These are phyloP conservation scores for Eristalis intricaria DNA, from an alignment of 2,888 invertebrate species.

Conservation along the genomic window DNA sequence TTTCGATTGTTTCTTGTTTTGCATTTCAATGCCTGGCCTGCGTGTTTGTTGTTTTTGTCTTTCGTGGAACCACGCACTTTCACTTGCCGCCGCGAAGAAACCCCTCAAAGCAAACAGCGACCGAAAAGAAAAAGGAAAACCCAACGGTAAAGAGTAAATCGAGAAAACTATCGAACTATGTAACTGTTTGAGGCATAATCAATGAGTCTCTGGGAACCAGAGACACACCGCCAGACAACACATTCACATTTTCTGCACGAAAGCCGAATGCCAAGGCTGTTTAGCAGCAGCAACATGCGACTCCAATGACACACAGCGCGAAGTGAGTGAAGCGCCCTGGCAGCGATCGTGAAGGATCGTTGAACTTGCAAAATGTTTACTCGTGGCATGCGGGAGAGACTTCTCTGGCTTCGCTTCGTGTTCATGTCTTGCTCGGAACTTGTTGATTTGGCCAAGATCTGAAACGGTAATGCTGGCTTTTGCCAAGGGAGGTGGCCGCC, in stretches of 20 bases:
- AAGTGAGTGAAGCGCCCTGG: conserved; percentile 29
- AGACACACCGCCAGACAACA: neutral
- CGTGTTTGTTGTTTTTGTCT: too few species aligned
- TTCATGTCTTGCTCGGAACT: neutral
- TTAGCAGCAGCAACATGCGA: conserved; percentile 20
- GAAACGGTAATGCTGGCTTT: too few species aligned
- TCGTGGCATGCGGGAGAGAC: conserved; percentile 56
- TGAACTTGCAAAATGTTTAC: conserved; percentile 70
- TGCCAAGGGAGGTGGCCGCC: too few species aligned
- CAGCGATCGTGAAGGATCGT: conserved; percentile 41
- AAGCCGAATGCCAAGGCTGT: conserved; percentile 67
- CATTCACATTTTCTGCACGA: conserved; percentile 54
- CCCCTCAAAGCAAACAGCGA: neutral
- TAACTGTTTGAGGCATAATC: conserved; percentile 67
- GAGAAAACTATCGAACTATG: conserved; percentile 45
- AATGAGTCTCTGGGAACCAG: conserved; percentile 29
- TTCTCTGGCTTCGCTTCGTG: neutral
- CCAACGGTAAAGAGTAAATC: conserved; percentile 24
- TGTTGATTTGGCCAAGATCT: neutral
- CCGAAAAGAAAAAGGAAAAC: conserved; percentile 30
- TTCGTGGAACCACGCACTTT: conserved; percentile 54
- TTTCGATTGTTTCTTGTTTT: neutral
- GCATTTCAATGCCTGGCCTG: neutral
- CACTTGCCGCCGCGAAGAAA: conserved; percentile 26
- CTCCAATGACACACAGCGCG: conserved; percentile 29